Evolutionary conservation across 2,113 vertebrate species (phyloP), one percentile per base, ranked within the genome.

Genomic region (Anthoscopus minutus): DNA sequence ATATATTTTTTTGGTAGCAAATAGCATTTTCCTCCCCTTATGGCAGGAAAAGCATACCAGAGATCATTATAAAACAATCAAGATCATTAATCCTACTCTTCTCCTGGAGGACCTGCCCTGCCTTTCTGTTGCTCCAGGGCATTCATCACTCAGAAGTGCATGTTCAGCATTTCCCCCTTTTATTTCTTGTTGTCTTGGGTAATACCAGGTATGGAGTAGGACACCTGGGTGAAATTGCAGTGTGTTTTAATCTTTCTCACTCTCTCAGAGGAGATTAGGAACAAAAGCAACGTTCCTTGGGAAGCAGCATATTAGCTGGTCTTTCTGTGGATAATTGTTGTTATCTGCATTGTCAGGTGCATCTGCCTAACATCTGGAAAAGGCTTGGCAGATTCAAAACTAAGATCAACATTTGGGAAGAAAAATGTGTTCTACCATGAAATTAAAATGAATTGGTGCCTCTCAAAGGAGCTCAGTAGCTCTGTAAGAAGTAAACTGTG

Each of bases 51-150:
- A 92, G 66, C 6, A 64, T 83, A 85, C 17, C 70, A 92, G 74
- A 73, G 51, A 50, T 74, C 70, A 96, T 93, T 95, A 89, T 67
- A 89, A 91, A 95, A 80, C 57, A 87, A 93, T 92, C 58, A 84
- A 87, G 70, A 73, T 77, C 15, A 9, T 88, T 95, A 96, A 96
- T 96, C 88, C 69, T 84, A 35, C 60, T 81, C 77, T 83, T 89
- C 53, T 94, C 88, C 73, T 74, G 28, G 54, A 83, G 86, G 77
- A 96, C 31, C 40, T 67, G 60, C 93, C 89, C 94, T 89, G 47
- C 21, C 10, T 60, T 95, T 89, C 70, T 90, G 28, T 74, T 92
- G 88, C 93, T 96, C 20, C 88, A 87, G 81, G 92, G 88, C 73
- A 86, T 94, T 66, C 14, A 17, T 82, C 62, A 88, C 73, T 95